Base-by-base conservation (phyloP, 2,888 invertebrate species). In the Rhaphigaster nebulosa region DNA sequence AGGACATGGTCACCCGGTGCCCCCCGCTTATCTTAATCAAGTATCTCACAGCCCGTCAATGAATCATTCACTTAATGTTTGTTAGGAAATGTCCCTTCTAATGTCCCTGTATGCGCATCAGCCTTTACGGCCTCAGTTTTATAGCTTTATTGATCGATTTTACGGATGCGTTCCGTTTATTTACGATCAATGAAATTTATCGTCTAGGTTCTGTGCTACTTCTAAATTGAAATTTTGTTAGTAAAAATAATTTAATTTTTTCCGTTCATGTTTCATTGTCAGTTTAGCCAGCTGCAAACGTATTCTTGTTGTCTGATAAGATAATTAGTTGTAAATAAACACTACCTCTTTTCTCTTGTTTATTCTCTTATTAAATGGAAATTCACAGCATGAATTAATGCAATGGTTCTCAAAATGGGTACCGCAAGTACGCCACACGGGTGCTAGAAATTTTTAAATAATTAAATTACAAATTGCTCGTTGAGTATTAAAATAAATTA, bases 31-130 rank as follows among this genome's bases (percentile, higher is more conserved):
- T 65, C 29, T 65, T 65, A 20, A 76, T 76, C 15, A 29, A 65
- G 65, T 65, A 65, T 65, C 65, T 65, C 70, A 20, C 34, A 38
- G 70, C 70, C 38, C 34, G 20, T 18, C 70, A 38, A 76, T 76
- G 70, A 76, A 76, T 76, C 70, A 76, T 76, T 76, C 70, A 76
- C 70, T 76, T 76, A 76, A 76, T 76, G 70, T 76, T 38, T 76
- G 20, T 76, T 76, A 76, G 70, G 20, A 76, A 76, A 76, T 76
- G 70, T 38, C 70, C 70, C 70, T 76, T 6, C 29, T 65, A 65
- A 65, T 65, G 65, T 29, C 4, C 29, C 65, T 65, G 5, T 76
- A 76, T 76, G 23, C 8, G 34, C 34, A 6, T 8, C 70, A 20
- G 18, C 23, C 70, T 38, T 76, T 38, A 38, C 38, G 18, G 70